Conservation (phyloP, 2,888 invertebrate genomes). For the Gryllus longicercus region DNA sequence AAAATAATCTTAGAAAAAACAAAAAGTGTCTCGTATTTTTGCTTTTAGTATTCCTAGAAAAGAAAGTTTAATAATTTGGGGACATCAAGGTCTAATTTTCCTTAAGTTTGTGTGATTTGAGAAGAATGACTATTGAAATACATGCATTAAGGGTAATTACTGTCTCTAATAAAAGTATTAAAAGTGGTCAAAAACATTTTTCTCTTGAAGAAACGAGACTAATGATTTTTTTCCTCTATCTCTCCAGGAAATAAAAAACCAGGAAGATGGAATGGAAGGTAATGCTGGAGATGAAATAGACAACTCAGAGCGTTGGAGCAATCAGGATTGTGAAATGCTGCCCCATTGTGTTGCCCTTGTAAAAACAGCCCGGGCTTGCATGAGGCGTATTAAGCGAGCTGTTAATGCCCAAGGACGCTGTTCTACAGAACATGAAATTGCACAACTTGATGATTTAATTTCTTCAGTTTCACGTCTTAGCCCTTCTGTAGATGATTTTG, state of each 20-base stretch:
- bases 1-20: too few relatives aligned
- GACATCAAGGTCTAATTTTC: too few relatives aligned
- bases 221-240: background rate
- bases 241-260: slow-evolving; percentile 23
- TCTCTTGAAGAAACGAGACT: background rate
- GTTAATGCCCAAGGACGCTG: slow-evolving; percentile 31
- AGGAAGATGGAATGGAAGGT: background rate
- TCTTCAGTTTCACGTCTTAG: slow-evolving; percentile 31
- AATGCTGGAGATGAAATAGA: slow-evolving; percentile 30
- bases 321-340: slow-evolving; percentile 35
- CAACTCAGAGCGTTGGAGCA: slow-evolving; percentile 33
- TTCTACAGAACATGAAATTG: slow-evolving; percentile 30
- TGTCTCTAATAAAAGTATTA: too few relatives aligned
- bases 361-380: slow-evolving; percentile 35
- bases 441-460: slow-evolving; percentile 35
- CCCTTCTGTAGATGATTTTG: slow-evolving; percentile 37
- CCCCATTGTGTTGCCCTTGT: slow-evolving; percentile 36
- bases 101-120: too few relatives aligned
- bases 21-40: too few relatives aligned
- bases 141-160: too few relatives aligned
- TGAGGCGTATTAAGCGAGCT: slow-evolving; percentile 29
- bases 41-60: too few relatives aligned
- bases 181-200: too few relatives aligned
- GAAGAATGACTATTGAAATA: too few relatives aligned
- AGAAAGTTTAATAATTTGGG: too few relatives aligned